Evolutionary conservation across 1,140 invertebrate genomes (phyloP).

Genomic region (Popillia japonica): DNA sequence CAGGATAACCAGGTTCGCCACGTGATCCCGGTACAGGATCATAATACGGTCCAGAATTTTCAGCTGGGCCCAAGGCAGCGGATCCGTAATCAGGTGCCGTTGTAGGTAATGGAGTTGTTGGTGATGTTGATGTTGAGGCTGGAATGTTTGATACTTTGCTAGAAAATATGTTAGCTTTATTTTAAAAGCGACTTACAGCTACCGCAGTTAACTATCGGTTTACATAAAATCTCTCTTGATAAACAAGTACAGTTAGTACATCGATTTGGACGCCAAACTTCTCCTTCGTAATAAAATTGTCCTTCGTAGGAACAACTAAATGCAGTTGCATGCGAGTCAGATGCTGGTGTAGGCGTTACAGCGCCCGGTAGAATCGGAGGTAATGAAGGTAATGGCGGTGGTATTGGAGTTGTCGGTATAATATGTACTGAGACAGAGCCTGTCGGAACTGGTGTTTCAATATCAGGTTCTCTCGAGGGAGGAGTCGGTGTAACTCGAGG

Average conservation of each 20-base stretch:
- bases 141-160: constrained; percentile 22
- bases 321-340: constrained; percentile 45
- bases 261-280: constrained; percentile 69
- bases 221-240: constrained; percentile 61
- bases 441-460: constrained; percentile 26
- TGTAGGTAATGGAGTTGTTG: constrained; percentile 52
- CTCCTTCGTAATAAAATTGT: constrained; percentile 67
- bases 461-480: background rate
- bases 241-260: constrained; percentile 73
- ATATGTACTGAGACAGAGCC: background rate
- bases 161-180: constrained; percentile 9
- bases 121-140: constrained; percentile 42
- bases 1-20: constrained; percentile 57
- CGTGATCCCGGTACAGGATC: constrained; percentile 49
- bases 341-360: background rate
- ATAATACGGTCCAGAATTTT: background rate
- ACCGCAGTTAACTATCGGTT: background rate
- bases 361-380: constrained; percentile 49
- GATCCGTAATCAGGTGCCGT: background rate
- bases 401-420: constrained; percentile 43
- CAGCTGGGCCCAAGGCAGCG: background rate
- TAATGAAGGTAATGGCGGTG: constrained; percentile 43
- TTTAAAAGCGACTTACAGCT: background rate
- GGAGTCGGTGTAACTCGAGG: constrained; percentile 37
- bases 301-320: constrained; percentile 64